Conservation (phyloP, 2,888 invertebrate species). For the Acanthacorydalis orientalis region DNA sequence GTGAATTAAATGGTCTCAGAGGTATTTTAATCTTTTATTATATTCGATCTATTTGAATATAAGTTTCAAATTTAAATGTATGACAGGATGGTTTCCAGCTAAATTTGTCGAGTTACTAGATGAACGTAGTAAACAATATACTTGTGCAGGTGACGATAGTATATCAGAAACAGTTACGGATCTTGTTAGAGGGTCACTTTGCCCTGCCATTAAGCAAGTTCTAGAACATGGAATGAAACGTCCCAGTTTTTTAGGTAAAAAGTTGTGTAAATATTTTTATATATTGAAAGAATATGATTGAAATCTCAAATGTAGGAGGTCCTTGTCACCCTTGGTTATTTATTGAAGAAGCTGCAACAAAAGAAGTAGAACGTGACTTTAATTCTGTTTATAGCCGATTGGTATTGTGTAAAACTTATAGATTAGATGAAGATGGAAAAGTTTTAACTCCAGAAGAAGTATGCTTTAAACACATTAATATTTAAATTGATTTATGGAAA, state of each 20-base stretch:
- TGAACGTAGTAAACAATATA: constrained; percentile 83
- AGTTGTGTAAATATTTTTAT: constrained; percentile 1
- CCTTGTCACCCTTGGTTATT: constrained; percentile 98
- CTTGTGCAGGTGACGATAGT: constrained; percentile 90
- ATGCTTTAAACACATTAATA: constrained; percentile 8
- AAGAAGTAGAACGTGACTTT: constrained; percentile 95
- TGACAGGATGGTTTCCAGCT: constrained; percentile 86
- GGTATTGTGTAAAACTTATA: constrained; percentile 93
- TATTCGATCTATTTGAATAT: background rate
- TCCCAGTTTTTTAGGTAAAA: constrained; percentile 57
- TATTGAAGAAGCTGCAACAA: constrained; percentile 91
- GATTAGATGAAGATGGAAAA: constrained; percentile 97
- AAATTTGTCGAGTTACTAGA: constrained; percentile 92
- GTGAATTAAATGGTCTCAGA: constrained; percentile 84
- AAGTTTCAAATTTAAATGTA: constrained; percentile 3
- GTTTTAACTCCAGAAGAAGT: constrained; percentile 96
- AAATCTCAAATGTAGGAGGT: constrained; percentile 40
- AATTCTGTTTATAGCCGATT: constrained; percentile 94
- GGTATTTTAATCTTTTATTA: constrained; percentile 24
- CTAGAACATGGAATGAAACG: constrained; percentile 89
- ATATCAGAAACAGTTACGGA: constrained; percentile 95
- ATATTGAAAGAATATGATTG: background rate
- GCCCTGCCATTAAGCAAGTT: constrained; percentile 85
- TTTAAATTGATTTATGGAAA: background rate
- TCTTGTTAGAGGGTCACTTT: constrained; percentile 83